These are phyloP conservation scores for Dasyornis broadbenti DNA, from an alignment of 2,113 vertebrate genomes.

Conservation along the genomic window DNA sequence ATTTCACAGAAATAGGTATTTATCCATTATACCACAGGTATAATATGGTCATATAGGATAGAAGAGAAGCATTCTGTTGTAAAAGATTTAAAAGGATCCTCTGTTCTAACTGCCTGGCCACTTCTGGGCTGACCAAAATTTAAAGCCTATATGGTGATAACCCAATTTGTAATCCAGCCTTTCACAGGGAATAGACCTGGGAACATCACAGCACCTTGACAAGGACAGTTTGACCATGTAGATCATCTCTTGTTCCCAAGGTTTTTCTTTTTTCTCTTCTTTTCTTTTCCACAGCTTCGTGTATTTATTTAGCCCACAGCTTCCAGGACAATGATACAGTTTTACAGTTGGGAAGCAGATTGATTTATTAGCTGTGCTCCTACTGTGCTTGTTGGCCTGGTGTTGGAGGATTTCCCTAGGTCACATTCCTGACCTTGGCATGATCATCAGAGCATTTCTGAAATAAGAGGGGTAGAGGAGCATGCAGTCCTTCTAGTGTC, in stretches of 20 bases:
- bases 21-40: neutral
- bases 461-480: neutral
- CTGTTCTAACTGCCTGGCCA: neutral
- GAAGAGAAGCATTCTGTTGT: neutral
- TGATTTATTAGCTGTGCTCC: neutral
- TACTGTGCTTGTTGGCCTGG: neutral
- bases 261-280: neutral
- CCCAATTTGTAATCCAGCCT: neutral
- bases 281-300: neutral
- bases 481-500: rapidly evolving
- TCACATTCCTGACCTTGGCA: neutral
- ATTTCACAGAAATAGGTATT: neutral
- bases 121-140: neutral
- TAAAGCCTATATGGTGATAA: neutral
- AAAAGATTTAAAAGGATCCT: neutral
- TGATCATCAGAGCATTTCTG: neutral
- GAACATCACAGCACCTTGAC: neutral
- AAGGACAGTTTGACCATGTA: neutral
- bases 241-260: rapidly evolving
- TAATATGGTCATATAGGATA: neutral
- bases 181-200: neutral
- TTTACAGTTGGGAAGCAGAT: neutral
- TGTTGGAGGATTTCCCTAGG: neutral
- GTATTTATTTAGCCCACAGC: neutral
- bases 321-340: neutral